Percentiles rank a stretch among this genome's conserved stretches.
These are phyloP conservation scores for Griposia aprilina DNA, from an alignment of 2,888 invertebrate species.

Conservation along the genomic window DNA sequence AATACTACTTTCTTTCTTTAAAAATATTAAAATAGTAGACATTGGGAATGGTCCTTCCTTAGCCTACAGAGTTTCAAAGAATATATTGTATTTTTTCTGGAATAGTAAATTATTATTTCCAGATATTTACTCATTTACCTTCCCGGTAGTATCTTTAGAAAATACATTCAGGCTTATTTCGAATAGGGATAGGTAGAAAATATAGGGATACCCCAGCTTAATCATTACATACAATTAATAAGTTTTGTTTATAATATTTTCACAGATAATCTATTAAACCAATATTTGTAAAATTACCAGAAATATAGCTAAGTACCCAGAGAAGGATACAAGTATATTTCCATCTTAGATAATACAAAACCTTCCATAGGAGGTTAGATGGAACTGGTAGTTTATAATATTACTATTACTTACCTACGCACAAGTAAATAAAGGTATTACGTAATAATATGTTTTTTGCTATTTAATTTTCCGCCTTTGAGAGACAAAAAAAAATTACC, in stretches of 20 bases:
- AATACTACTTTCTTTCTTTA: too few species aligned
- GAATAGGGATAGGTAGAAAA: too few species aligned
- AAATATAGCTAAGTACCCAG: neutral
- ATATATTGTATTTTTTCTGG: too few species aligned
- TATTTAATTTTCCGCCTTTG: neutral
- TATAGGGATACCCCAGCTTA: too few species aligned
- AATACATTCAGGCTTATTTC: too few species aligned
- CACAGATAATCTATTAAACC: neutral
- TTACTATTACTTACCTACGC: neutral
- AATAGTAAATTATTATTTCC: too few species aligned
- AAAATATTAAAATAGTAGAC: too few species aligned
- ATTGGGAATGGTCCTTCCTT: too few species aligned
- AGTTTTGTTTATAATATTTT: neutral
- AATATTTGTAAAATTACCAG: neutral
- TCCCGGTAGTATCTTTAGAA: too few species aligned
- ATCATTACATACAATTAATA: too few species aligned
- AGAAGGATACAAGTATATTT: neutral
- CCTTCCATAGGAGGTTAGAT: neutral
- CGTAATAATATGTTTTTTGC: slow-evolving; percentile 10
- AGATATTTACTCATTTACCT: too few species aligned
- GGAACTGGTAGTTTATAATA: neutral
- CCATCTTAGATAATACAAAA: neutral
- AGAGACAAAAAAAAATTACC: neutral
- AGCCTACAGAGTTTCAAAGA: too few species aligned
- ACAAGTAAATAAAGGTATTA: slow-evolving; percentile 6